phyloP scores from a whole-genome alignment of 2,888 invertebrate genomes.

The Drosophila mettleri region DNA sequence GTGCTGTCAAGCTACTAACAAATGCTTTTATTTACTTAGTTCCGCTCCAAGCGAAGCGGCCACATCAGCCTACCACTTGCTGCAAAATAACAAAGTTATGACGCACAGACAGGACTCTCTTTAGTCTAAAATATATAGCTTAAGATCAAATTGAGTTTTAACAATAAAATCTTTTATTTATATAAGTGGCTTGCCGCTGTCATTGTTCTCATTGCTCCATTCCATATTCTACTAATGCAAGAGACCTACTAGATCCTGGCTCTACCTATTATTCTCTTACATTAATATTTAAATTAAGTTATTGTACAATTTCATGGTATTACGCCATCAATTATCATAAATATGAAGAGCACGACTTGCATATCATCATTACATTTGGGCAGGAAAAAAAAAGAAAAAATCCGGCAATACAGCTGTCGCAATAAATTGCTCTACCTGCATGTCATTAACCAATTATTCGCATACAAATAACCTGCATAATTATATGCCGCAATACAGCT shows the following conservation, averaged over 20 bases:
- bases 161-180: neutral
- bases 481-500: slow-evolving; percentile 6
- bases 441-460: neutral
- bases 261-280: neutral
- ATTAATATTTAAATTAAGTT: no score
- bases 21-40: slow-evolving; percentile 55
- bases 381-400: neutral
- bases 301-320: neutral
- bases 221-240: neutral
- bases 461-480: slow-evolving; percentile 7
- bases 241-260: neutral
- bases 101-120: neutral
- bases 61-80: neutral
- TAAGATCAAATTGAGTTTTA: neutral
- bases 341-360: neutral
- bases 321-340: neutral
- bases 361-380: neutral
- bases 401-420: neutral
- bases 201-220: neutral
- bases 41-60: slow-evolving; percentile 6
- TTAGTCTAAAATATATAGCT: neutral
- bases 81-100: slow-evolving; percentile 1
- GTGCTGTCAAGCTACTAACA: slow-evolving; percentile 23
- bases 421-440: neutral
- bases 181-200: neutral